phyloP scores from a whole-genome alignment of 2,888 invertebrate genomes.

The Rhaphigaster nebulosa region DNA sequence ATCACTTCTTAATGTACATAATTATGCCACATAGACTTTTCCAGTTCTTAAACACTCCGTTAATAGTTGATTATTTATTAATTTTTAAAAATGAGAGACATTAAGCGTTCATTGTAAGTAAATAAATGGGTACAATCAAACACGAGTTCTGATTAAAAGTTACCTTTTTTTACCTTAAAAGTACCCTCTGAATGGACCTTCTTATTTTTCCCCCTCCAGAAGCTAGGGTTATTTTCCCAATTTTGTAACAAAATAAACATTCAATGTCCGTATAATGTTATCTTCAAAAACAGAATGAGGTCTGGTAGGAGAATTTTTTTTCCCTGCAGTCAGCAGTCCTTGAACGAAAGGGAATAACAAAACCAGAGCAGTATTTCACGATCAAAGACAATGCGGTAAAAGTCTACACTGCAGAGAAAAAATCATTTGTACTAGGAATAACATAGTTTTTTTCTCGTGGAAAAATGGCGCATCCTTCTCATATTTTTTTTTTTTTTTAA shows the following conservation, averaged over 20 bases:
- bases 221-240: background rate
- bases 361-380: constrained; percentile 2
- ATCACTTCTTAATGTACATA: no score
- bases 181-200: no score
- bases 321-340: background rate
- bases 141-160: no score
- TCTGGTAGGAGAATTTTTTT: background rate
- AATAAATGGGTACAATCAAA: no score
- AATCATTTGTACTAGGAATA: background rate
- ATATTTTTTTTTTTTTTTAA: no score
- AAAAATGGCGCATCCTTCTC: background rate
- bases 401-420: constrained; percentile 10
- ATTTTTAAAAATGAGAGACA: no score
- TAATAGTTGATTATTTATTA: no score
- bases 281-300: background rate
- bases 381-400: constrained; percentile 18
- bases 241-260: background rate
- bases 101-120: no score
- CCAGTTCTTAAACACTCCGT: no score
- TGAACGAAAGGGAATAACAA: constrained; percentile 1
- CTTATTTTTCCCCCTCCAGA: no score
- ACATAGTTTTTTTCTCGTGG: background rate
- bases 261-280: background rate
- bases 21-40: no score
- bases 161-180: no score